Evolutionary conservation across 92 coral and sea anemone genomes (phyloP).

Genomic region (Epizoanthus ramosus): DNA sequence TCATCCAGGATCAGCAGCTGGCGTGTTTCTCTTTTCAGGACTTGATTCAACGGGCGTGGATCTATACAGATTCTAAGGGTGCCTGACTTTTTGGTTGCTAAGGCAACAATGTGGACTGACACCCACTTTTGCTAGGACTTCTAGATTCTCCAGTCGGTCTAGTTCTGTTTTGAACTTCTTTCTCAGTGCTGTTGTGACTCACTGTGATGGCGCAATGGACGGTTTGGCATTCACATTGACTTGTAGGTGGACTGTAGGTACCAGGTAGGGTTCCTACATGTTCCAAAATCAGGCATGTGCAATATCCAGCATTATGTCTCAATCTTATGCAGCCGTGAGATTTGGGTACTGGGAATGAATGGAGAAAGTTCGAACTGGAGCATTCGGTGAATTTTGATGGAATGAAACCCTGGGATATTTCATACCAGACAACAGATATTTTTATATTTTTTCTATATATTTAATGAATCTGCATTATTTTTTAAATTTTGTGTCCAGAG

Average conservation of each 20-base stretch:
- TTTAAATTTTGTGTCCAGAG: no score
- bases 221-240: constrained; percentile 51
- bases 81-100: constrained; percentile 61
- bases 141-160: constrained; percentile 45
- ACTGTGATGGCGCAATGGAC: constrained; percentile 47
- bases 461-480: no score
- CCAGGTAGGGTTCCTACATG: constrained; percentile 61
- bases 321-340: no score
- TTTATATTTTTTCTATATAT: no score
- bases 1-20: constrained; percentile 57
- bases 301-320: no score
- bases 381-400: no score
- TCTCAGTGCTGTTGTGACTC: constrained; percentile 59
- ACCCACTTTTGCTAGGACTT: constrained; percentile 54
- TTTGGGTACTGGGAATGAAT: no score
- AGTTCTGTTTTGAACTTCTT: constrained; percentile 51
- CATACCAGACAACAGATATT: no score
- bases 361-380: no score
- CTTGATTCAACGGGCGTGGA: constrained; percentile 38
- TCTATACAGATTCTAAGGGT: constrained; percentile 59
- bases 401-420: no score
- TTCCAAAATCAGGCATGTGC: no score
- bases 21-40: constrained; percentile 43
- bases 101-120: constrained; percentile 54
- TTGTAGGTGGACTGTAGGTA: constrained; percentile 48